Evolutionary conservation across 2,888 invertebrate species (phyloP).

Genomic region (Diogma glabrata): DNA sequence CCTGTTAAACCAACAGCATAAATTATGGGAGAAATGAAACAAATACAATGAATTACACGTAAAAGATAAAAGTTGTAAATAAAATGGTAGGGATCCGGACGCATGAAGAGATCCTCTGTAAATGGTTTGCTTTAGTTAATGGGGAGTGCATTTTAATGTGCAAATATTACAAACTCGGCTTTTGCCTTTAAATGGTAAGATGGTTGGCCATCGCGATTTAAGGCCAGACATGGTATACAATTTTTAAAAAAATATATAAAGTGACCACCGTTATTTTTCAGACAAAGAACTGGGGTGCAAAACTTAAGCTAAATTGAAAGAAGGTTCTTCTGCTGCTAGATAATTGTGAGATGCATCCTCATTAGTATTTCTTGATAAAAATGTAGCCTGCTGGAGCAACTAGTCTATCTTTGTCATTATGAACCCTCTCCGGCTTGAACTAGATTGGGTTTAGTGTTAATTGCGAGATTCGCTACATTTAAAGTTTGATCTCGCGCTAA

Average conservation of each 20-base stretch:
- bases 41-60: too few species aligned
- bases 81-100: slow-evolving; percentile 12
- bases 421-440: too few species aligned
- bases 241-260: slow-evolving; percentile 18
- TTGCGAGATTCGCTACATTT: too few species aligned
- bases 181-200: slow-evolving; percentile 21
- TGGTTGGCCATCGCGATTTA: slow-evolving; percentile 24
- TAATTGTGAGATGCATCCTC: slow-evolving; percentile 16
- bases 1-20: slow-evolving; percentile 6
- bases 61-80: slow-evolving; percentile 12
- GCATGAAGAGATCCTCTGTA: slow-evolving; percentile 21
- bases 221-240: slow-evolving; percentile 20
- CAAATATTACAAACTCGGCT: slow-evolving; percentile 19
- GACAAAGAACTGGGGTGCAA: slow-evolving; percentile 14
- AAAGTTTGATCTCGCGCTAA: too few species aligned
- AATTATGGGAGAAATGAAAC: slow-evolving; percentile 10
- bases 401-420: too few species aligned
- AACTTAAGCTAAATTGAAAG: slow-evolving; percentile 16
- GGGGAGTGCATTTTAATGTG: slow-evolving; percentile 17
- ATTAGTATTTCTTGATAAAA: slow-evolving; percentile 16
- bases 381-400: slow-evolving; percentile 17
- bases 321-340: slow-evolving; percentile 18
- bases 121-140: slow-evolving; percentile 20
- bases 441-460: too few species aligned
- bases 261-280: slow-evolving; percentile 15